These are phyloP conservation scores for Dicrostonyx torquatus DNA, from an alignment of 2,797 vertebrate species.

Conservation along the genomic window DNA sequence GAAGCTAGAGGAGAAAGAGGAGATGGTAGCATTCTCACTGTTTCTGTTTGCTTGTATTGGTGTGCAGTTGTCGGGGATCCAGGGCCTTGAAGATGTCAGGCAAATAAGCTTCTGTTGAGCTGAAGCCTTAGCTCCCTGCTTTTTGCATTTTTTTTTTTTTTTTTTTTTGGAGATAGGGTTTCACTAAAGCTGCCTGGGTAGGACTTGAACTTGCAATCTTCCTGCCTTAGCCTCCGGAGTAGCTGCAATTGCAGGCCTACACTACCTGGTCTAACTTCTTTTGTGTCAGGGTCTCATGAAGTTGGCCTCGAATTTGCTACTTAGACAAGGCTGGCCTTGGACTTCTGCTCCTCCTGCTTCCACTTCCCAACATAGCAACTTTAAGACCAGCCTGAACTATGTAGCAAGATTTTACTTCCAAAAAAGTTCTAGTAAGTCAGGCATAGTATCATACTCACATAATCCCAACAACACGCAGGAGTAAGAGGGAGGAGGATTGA, in stretches of 20 bases:
- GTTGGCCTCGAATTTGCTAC: background rate
- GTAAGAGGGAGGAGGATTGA: background rate
- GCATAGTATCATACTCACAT: background rate
- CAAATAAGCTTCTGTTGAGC: background rate
- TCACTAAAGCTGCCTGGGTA: background rate
- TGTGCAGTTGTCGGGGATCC: background rate
- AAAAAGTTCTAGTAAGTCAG: background rate
- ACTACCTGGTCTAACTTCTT: background rate
- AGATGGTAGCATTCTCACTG: background rate
- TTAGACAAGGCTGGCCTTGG: background rate
- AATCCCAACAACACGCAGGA: background rate
- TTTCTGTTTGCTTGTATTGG: background rate
- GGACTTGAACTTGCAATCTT: background rate
- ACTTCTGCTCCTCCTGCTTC: background rate
- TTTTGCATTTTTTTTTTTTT: background rate
- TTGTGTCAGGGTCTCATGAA: background rate
- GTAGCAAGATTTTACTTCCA: background rate
- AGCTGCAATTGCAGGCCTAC: background rate
- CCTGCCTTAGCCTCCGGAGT: background rate
- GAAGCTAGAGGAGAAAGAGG: conserved; percentile 18
- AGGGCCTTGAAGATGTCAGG: background rate
- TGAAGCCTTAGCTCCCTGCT: too few relatives aligned
- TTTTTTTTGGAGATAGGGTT: background rate
- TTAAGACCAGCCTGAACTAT: background rate
- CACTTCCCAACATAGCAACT: background rate